phyloP scores from a whole-genome alignment of 2,797 vertebrate species.

The Darevskia nairensis region DNA sequence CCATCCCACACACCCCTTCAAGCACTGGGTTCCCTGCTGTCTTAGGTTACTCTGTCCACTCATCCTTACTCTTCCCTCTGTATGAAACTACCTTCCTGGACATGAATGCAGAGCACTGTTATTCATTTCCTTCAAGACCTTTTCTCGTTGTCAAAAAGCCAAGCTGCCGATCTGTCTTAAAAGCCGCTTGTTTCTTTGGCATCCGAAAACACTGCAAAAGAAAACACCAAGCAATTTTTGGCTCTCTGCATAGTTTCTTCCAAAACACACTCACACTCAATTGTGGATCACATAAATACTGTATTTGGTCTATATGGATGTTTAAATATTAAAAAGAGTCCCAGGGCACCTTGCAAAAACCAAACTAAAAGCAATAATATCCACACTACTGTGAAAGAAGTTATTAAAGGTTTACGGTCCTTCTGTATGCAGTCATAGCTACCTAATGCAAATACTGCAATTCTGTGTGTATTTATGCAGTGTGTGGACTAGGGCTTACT shows the following conservation, averaged over 20 bases:
- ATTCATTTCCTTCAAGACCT: not conserved
- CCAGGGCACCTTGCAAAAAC: not conserved
- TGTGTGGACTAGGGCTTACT: not conserved
- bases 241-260: not conserved
- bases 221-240: not conserved
- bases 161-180: not conserved
- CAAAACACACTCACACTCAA: too few species aligned
- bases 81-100: too few species aligned
- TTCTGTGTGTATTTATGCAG: not conserved
- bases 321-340: not conserved
- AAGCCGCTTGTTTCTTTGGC: not conserved
- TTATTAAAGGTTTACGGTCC: not conserved
- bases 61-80: too few species aligned
- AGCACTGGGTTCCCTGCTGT: too few species aligned
- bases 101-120: too few species aligned
- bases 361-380: not conserved
- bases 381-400: not conserved
- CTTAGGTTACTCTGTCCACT: too few species aligned
- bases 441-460: not conserved
- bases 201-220: not conserved
- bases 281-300: not conserved
- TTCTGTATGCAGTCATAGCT: not conserved
- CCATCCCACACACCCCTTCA: too few species aligned
- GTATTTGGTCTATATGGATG: not conserved
- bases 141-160: not conserved